Evolutionary conservation across 1,140 invertebrate genomes (phyloP).

Genomic region (Heliconius melpomene): DNA sequence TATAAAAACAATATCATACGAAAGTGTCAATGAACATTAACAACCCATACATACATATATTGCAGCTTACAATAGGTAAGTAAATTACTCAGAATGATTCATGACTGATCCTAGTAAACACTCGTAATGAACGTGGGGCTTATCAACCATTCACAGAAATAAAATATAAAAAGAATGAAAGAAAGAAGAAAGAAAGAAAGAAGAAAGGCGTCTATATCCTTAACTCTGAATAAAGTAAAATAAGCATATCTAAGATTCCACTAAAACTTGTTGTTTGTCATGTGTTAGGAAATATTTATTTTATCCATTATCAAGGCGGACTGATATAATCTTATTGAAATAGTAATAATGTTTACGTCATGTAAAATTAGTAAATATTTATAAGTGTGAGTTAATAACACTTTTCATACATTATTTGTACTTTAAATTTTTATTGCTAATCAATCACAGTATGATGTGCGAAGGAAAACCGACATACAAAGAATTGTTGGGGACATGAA

Average conservation of each 20-base stretch:
- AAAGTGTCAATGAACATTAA: constrained; percentile 34
- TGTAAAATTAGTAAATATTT: neutral
- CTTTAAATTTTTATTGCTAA: neutral
- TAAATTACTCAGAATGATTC: constrained; percentile 36
- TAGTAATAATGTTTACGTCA: neutral
- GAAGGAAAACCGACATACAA: neutral
- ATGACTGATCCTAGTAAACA: constrained; percentile 30
- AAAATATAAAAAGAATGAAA: too few relatives aligned
- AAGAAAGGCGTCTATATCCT: neutral
- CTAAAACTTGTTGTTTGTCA: neutral
- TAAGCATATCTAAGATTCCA: neutral
- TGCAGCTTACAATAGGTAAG: constrained; percentile 26
- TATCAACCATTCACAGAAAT: constrained; percentile 10
- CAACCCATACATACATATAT: constrained; percentile 20
- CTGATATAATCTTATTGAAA: neutral
- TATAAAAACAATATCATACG: constrained; percentile 21
- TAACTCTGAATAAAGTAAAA: neutral
- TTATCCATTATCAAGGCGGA: neutral
- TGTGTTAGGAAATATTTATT: neutral
- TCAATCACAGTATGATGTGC: neutral
- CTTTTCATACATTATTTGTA: neutral
- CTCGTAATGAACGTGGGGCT: constrained; percentile 10
- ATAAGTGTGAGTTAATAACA: neutral
- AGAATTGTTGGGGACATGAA: neutral
- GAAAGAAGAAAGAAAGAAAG: constrained; percentile 11